A percentile compares a stretch with the other conserved stretches of the same genome.
These are phyloP conservation scores for Rallus limicola DNA, from an alignment of 2,113 vertebrate genomes.

Conservation along the genomic window DNA sequence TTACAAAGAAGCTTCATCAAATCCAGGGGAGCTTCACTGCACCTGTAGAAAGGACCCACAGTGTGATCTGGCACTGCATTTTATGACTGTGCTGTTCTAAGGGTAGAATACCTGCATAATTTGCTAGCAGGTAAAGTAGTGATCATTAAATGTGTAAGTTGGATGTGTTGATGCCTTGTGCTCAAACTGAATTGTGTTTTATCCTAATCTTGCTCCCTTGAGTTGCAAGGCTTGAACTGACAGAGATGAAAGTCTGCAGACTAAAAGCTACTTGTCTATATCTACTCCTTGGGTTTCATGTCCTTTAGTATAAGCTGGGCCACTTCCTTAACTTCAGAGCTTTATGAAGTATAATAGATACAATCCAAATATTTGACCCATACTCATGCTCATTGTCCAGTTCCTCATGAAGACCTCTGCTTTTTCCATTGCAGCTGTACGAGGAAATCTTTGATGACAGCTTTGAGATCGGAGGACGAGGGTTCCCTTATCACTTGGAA, in stretches of 20 bases:
- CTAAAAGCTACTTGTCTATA: background rate
- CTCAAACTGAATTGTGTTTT: background rate
- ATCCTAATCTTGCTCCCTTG: background rate
- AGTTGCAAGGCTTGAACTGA: background rate
- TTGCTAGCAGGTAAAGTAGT: background rate
- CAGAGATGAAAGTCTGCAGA: background rate
- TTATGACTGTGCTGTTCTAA: background rate
- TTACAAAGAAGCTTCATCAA: background rate
- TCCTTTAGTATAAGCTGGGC: background rate
- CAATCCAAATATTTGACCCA: background rate
- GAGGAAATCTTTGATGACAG: rapidly evolving
- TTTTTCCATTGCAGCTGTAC: slow-evolving; percentile 2
- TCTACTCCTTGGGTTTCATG: background rate
- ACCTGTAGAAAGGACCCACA: background rate
- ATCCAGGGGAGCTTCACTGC: background rate
- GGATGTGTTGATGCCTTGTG: background rate
- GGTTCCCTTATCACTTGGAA: slow-evolving; percentile 56
- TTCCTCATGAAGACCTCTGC: background rate
- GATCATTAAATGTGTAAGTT: background rate
- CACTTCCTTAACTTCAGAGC: background rate
- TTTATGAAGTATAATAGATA: background rate
- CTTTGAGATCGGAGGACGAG: background rate
- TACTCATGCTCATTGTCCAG: background rate
- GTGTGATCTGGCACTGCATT: background rate
- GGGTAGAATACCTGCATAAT: background rate